These are phyloP conservation scores for Sweltsa coloradensis DNA, from an alignment of 1,140 invertebrate genomes.

Conservation along the genomic window DNA sequence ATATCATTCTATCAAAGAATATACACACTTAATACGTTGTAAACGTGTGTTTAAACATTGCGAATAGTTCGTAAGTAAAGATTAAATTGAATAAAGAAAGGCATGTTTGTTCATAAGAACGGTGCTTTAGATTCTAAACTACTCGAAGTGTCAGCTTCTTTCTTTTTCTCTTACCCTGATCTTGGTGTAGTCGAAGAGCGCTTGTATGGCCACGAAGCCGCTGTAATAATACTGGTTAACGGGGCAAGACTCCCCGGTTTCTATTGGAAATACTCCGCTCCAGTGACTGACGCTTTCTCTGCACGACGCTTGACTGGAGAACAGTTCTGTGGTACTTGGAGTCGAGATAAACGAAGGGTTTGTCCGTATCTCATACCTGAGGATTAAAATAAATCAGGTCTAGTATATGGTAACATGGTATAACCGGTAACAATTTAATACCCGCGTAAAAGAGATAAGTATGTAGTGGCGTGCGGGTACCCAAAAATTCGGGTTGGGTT, in stretches of 20 bases:
- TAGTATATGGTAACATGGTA: neutral
- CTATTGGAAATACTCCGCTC: conserved; percentile 46
- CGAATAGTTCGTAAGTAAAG: too few relatives aligned
- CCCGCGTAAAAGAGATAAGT: conserved; percentile 1
- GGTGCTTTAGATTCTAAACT: too few relatives aligned
- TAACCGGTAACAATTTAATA: conserved; percentile 1
- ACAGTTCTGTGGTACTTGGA: conserved; percentile 46
- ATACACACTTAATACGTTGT: too few relatives aligned
- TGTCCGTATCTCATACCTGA: conserved; percentile 54
- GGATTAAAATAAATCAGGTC: conserved; percentile 14
- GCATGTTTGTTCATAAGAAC: too few relatives aligned
- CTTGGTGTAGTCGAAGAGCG: conserved; percentile 55
- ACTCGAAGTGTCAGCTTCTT: too few relatives aligned
- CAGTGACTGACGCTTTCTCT: conserved; percentile 46
- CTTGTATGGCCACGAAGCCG: conserved; percentile 58
- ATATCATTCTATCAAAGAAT: too few relatives aligned
- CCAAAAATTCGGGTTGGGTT: too few relatives aligned
- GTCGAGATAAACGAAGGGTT: conserved; percentile 50
- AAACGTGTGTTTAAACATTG: too few relatives aligned
- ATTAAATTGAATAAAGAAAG: conserved; percentile 4
- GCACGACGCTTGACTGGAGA: conserved; percentile 50
- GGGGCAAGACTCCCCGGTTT: conserved; percentile 52
- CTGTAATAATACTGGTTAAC: conserved; percentile 61
- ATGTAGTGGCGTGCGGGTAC: conserved; percentile 1
- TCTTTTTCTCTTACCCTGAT: conserved; percentile 49